A percentile compares a stretch with the other conserved stretches of the same genome.
Evolutionary conservation across 2,113 vertebrate species (phyloP).

Genomic region (Ammodytes dubius): DNA sequence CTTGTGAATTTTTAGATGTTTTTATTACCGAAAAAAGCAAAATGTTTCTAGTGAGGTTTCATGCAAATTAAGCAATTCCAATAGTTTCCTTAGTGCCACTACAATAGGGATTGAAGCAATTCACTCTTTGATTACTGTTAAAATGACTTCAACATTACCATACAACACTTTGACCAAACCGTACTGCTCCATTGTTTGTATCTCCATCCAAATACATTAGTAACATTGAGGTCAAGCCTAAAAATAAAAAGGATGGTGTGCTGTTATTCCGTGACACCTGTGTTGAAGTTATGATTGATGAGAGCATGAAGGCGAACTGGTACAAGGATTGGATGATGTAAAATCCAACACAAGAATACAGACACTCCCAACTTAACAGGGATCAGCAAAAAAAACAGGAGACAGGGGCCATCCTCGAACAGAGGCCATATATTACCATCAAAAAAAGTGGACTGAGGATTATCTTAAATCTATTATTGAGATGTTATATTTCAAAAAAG

Average conservation of each 20-base stretch:
- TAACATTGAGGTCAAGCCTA: not conserved
- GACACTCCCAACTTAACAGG: not conserved
- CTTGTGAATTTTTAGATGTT: constrained; percentile 40
- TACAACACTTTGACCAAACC: not conserved
- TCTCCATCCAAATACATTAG: not conserved
- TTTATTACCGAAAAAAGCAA: constrained; percentile 22
- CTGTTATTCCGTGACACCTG: not conserved
- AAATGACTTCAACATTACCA: not conserved
- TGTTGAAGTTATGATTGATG: constrained; percentile 12
- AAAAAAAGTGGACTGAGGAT: too few species aligned
- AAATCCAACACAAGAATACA: not conserved
- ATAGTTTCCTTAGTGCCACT: not conserved
- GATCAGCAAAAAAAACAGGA: not conserved
- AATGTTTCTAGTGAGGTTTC: constrained; percentile 3
- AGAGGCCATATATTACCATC: not conserved
- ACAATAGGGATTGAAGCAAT: not conserved
- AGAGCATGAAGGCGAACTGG: not conserved
- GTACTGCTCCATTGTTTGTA: not conserved
- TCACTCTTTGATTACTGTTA: not conserved
- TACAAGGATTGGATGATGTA: not conserved
- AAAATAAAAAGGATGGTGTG: not conserved
- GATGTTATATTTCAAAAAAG: not conserved
- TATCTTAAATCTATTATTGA: too few species aligned
- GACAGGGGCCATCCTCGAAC: not conserved
- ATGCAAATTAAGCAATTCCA: constrained; percentile 38